Conservation (phyloP, 2,113 vertebrate species). For the Phaethon lepturus region DNA sequence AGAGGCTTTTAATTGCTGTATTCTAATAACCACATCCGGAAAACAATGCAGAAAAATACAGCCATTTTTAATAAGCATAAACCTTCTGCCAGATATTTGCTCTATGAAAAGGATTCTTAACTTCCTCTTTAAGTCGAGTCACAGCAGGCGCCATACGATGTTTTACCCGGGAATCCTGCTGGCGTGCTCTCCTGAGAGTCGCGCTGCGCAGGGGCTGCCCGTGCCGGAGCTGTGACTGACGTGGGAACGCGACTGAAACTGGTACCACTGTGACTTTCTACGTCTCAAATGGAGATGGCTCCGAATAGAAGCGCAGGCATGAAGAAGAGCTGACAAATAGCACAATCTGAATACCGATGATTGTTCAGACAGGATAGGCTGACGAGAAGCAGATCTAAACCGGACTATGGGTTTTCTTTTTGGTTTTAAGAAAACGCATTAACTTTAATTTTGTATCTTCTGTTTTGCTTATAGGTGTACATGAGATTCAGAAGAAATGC, state of each 20-base stretch:
- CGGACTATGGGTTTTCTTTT: conserved; percentile 41
- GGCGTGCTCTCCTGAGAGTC: conserved; percentile 65
- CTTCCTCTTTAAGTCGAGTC: conserved; percentile 41
- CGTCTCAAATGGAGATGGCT: conserved; percentile 61
- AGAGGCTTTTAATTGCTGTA: conserved; percentile 22
- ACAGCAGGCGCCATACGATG: conserved; percentile 17
- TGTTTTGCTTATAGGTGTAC: conserved; percentile 70
- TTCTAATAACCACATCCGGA: conserved; percentile 37
- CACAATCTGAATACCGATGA: conserved; percentile 72
- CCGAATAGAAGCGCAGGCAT: conserved; percentile 57
- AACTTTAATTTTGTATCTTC: conserved; percentile 67
- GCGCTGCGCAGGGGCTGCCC: not conserved
- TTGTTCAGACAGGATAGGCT: conserved; percentile 69
- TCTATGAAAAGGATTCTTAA: conserved; percentile 36
- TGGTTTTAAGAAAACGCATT: conserved; percentile 51
- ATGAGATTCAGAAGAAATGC: conserved; percentile 72
- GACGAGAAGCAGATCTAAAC: conserved; percentile 51
- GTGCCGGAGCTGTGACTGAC: conserved; percentile 28
- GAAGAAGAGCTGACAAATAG: conserved; percentile 70
- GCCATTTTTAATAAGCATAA: conserved; percentile 54
- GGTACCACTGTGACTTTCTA: conserved; percentile 79
- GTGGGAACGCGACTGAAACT: conserved; percentile 58
- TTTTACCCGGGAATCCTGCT: conserved; percentile 50
- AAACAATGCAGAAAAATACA: conserved; percentile 33
- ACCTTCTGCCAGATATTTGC: conserved; percentile 48